Percentiles rank a stretch among this genome's conserved stretches.
Conservation (phyloP, 2,113 vertebrate species). For the Reinhardtius hippoglossoides region DNA sequence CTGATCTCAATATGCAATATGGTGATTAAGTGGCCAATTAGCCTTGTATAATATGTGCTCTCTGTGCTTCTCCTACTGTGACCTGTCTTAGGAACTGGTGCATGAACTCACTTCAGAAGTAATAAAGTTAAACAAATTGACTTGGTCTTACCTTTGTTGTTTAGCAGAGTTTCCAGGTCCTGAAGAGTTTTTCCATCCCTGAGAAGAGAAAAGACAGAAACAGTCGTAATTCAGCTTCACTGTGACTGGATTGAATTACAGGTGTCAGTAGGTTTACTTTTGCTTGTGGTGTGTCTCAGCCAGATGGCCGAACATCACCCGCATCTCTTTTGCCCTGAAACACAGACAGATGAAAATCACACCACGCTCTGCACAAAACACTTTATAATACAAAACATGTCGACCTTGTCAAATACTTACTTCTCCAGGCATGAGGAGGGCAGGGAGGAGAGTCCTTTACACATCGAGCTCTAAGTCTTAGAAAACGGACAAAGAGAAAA, state of each 20-base stretch:
- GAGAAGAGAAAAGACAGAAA: slow-evolving; percentile 14
- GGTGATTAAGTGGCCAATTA: too few species aligned
- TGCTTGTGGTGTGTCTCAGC: slow-evolving; percentile 75
- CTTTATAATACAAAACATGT: neutral
- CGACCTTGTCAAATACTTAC: slow-evolving; percentile 48
- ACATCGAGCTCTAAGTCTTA: slow-evolving; percentile 61
- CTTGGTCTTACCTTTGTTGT: slow-evolving; percentile 63
- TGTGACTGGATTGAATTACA: neutral
- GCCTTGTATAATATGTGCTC: too few species aligned
- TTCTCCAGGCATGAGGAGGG: slow-evolving; percentile 81
- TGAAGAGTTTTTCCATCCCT: slow-evolving; percentile 71
- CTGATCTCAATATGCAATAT: too few species aligned
- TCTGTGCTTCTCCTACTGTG: neutral
- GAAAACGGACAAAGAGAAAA: neutral
- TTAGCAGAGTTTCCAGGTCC: slow-evolving; percentile 77
- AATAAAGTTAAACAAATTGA: neutral
- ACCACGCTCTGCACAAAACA: neutral
- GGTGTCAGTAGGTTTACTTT: slow-evolving; percentile 53
- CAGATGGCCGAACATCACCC: slow-evolving; percentile 77
- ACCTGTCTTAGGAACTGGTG: neutral
- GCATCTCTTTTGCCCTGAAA: slow-evolving; percentile 82
- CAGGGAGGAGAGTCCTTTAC: slow-evolving; percentile 77
- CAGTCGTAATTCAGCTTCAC: neutral
- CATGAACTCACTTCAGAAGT: neutral
- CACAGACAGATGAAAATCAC: neutral